Conservation (phyloP, 2,113 vertebrate genomes). For the Psilopsiagon aurifrons region DNA sequence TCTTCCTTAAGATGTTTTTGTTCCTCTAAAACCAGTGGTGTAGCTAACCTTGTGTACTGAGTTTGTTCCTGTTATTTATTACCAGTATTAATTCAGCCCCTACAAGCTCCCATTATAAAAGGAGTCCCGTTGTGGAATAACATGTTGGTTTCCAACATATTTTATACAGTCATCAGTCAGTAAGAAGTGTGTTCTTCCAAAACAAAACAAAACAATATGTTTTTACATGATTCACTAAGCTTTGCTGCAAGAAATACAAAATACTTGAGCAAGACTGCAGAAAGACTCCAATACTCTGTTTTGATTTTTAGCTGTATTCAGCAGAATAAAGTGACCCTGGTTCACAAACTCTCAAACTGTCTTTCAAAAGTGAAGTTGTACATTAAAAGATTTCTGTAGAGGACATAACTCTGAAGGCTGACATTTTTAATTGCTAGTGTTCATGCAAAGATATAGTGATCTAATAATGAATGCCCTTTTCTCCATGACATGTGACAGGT, state of each 20-base stretch:
- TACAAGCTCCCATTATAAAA: background rate
- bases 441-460: background rate
- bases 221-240: background rate
- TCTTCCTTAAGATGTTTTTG: background rate
- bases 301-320: background rate
- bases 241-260: constrained; percentile 18
- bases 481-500: background rate
- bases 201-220: constrained; percentile 48
- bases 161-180: constrained; percentile 38
- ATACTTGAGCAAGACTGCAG: constrained; percentile 13
- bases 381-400: background rate
- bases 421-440: background rate
- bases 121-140: background rate
- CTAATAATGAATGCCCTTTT: background rate
- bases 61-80: constrained; percentile 37
- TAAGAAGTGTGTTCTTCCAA: background rate
- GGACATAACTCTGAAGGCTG: background rate
- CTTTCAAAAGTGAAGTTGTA: background rate
- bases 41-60: background rate
- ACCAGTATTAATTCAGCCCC: background rate
- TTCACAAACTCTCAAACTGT: background rate
- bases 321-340: constrained; percentile 5
- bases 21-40: background rate
- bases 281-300: background rate
- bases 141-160: constrained; percentile 19